Evolutionary conservation across 2,797 vertebrate species (phyloP), one percentile per base, ranked within the genome.

Genomic region (Poecilia velifera): DNA sequence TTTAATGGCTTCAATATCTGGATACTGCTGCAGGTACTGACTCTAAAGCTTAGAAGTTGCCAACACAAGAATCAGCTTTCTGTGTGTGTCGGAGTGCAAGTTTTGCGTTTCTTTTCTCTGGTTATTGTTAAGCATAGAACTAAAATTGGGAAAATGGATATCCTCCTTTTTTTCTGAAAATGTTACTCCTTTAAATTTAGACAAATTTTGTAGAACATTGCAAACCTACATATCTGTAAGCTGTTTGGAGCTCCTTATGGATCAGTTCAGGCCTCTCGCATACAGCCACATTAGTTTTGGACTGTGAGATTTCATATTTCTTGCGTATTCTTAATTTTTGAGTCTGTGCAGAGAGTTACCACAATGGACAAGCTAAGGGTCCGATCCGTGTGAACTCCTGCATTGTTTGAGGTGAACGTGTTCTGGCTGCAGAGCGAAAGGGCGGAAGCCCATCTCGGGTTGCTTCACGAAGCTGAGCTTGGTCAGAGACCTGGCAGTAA

Each of bases 401-500:
- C 89, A 88, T 92, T 93, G 89, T 91, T 93, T 91, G 88, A 46
- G 62, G 66, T 68, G 77, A 85, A 85, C 81, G 85, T 92, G 90
- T 93, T 91, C 85, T 92, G 91, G 92, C 91, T 84, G 76, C 6
- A 12, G 64, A 81, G 88, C 79, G 80, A 80, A 85, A 85, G 82
- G 74, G 88, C 84, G 81, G 90, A 91, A 85, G 81, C 81, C 43
- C 84, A 14, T 16, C 84, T 85, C 73, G 73, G 57, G 77, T 84
- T 73, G 84, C 84, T 86, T 77, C 43, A 80, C 8, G 84, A 87
- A 81, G 76, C 77, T 74, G 9, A 53, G 80, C 82, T 90, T 76
- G 86, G 86, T 92, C 88, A 75, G 13, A 86, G 86, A 90, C 89
- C 88, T 93, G 93, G 90, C 93, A 89, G 85, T 86, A 74, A 91